Conservation (phyloP, 2,888 invertebrate species). For the Pterostichus madidus region DNA sequence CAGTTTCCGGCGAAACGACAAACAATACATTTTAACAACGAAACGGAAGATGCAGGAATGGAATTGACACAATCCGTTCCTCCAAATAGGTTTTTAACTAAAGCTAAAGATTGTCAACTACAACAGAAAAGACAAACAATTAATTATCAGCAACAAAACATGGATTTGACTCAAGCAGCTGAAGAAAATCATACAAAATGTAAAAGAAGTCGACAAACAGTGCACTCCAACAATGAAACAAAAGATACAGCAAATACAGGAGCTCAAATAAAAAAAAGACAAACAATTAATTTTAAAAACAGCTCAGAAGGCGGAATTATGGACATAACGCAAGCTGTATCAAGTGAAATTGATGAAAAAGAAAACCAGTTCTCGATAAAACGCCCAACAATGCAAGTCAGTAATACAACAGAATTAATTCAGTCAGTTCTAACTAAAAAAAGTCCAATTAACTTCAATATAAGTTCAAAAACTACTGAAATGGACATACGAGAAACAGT, state of each 20-base stretch:
- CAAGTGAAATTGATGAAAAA: background rate
- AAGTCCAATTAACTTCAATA: too few species aligned
- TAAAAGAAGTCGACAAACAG: conserved; percentile 23
- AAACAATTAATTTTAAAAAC: background rate
- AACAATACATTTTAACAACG: conserved; percentile 1
- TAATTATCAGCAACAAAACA: conserved; percentile 19
- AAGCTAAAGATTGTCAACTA: background rate
- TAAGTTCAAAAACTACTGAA: conserved; percentile 9
- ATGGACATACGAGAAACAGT: conserved; percentile 36
- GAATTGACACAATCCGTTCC: background rate
- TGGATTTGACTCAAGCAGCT: conserved; percentile 26
- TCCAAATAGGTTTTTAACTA: background rate
- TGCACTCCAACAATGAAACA: conserved; percentile 36
- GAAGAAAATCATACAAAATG: background rate
- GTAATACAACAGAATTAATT: background rate
- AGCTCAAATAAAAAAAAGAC: conserved; percentile 18
- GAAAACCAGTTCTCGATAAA: background rate
- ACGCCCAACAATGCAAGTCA: background rate
- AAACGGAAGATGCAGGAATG: background rate
- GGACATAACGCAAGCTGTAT: conserved; percentile 31
- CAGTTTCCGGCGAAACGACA: background rate
- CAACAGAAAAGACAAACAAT: background rate
- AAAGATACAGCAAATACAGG: too few species aligned
- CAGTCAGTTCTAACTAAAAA: too few species aligned
- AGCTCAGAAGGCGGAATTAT: conserved; percentile 20